Evolutionary conservation across 2,888 invertebrate genomes (phyloP).

Genomic region (Parnassius glacialis): DNA sequence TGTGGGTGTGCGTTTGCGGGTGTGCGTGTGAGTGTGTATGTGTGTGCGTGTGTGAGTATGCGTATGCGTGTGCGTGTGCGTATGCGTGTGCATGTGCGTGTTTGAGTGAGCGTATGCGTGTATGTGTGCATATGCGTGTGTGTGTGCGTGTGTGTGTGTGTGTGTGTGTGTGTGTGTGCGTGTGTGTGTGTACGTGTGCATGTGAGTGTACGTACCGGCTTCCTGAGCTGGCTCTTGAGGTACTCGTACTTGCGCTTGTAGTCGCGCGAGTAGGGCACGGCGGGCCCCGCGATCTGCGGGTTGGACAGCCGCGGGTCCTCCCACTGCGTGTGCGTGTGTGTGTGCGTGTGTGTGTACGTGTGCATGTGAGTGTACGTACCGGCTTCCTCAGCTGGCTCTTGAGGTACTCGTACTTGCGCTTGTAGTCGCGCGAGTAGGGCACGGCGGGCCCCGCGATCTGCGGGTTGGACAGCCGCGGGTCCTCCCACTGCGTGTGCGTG

Average conservation of each 20-base stretch:
- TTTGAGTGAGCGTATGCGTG: too few species aligned
- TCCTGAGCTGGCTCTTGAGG: constrained; percentile 96
- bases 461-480: constrained; percentile 97
- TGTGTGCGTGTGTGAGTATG: too few species aligned
- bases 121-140: too few species aligned
- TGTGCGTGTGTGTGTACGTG: too few species aligned
- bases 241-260: constrained; percentile 99
- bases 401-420: constrained; percentile 99
- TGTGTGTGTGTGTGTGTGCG: too few species aligned
- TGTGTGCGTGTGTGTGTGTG: too few species aligned
- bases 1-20: too few species aligned
- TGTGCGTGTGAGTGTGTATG: too few species aligned
- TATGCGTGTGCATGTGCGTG: too few species aligned
- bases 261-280: constrained; percentile 98
- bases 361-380: constrained; percentile 60
- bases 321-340: constrained; percentile 89
- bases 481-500: constrained; percentile 96
- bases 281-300: constrained; percentile 98
- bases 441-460: constrained; percentile 98
- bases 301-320: constrained; percentile 98
- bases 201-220: constrained; percentile 84
- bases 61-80: too few species aligned
- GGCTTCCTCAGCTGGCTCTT: constrained; percentile 98
- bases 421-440: constrained; percentile 99
- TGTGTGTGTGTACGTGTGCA: too few species aligned